These are phyloP conservation scores for Auanema sp. DNA, from an alignment of 2,888 invertebrate genomes.

Conservation along the genomic window DNA sequence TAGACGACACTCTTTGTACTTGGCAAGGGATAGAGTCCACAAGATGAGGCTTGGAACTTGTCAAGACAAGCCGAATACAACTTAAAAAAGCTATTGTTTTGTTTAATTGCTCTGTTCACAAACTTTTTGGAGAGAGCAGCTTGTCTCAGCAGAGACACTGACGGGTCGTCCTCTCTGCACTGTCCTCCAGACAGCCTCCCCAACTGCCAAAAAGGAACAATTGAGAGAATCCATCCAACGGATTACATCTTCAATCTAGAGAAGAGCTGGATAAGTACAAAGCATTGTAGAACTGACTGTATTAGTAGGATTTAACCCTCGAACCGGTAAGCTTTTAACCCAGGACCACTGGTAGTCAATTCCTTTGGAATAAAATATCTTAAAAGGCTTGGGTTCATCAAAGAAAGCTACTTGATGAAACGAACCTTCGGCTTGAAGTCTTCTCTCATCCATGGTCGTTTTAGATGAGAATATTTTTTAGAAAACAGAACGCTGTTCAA, in stretches of 20 bases:
- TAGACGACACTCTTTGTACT: slow-evolving; percentile 17
- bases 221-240: slow-evolving; percentile 16
- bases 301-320: slow-evolving; percentile 22
- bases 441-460: slow-evolving; percentile 4
- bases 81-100: slow-evolving; percentile 19
- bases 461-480: background rate
- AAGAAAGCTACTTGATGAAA: background rate
- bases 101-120: background rate
- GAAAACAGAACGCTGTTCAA: background rate
- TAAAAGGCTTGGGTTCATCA: slow-evolving; percentile 9
- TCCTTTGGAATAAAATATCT: slow-evolving; percentile 29
- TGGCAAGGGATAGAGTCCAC: slow-evolving; percentile 32
- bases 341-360: slow-evolving; percentile 39
- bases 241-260: slow-evolving; percentile 17
- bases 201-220: slow-evolving; percentile 17
- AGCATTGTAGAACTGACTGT: slow-evolving; percentile 7
- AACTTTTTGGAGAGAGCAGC: slow-evolving; percentile 14
- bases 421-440: background rate
- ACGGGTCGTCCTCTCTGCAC: slow-evolving; percentile 10
- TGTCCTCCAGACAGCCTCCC: slow-evolving; percentile 17
- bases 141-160: slow-evolving; percentile 13
- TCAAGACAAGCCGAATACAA: slow-evolving; percentile 26
- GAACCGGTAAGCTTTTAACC: slow-evolving; percentile 29
- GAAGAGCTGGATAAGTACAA: background rate
- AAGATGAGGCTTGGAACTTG: slow-evolving; percentile 20